phyloP scores from a whole-genome alignment of 2,113 vertebrate genomes.

The Chaetops frenatus region DNA sequence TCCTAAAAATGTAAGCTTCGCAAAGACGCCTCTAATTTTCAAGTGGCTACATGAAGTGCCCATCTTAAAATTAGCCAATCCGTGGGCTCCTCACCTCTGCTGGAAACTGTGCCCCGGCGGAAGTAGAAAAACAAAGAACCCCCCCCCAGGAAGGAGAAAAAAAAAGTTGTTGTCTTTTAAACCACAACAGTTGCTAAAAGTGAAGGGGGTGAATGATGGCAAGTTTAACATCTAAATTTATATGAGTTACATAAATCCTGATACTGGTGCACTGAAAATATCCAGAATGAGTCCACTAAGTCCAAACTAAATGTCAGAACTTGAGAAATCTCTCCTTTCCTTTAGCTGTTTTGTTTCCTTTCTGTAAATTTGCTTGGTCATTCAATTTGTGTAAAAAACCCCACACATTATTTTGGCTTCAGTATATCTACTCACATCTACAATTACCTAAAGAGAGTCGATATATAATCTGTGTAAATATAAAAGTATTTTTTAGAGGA shows the following conservation, averaged over 20 bases:
- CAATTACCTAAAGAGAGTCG: not conserved
- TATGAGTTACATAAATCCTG: not conserved
- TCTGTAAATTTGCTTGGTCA: not conserved
- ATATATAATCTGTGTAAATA: not conserved
- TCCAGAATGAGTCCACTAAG: not conserved
- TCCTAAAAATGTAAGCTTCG: too few relatives aligned
- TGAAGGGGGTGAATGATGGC: not conserved
- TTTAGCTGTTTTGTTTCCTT: not conserved
- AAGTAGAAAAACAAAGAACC: too few relatives aligned
- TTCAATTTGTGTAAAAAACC: not conserved
- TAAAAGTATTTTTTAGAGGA: not conserved
- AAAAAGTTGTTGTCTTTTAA: too few relatives aligned
- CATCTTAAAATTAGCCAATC: too few relatives aligned
- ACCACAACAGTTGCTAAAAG: too few relatives aligned
- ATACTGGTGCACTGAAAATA: not conserved
- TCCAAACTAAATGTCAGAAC: not conserved
- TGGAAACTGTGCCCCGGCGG: too few relatives aligned
- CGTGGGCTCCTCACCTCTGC: too few relatives aligned
- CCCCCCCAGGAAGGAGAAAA: too few relatives aligned
- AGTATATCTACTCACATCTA: not conserved
- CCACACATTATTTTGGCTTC: not conserved
- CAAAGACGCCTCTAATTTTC: too few relatives aligned
- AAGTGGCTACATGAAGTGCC: too few relatives aligned
- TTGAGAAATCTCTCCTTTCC: not conserved
- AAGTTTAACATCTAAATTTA: not conserved